Conservation (phyloP, 1,140 invertebrate genomes). For the Bombus superbus region DNA sequence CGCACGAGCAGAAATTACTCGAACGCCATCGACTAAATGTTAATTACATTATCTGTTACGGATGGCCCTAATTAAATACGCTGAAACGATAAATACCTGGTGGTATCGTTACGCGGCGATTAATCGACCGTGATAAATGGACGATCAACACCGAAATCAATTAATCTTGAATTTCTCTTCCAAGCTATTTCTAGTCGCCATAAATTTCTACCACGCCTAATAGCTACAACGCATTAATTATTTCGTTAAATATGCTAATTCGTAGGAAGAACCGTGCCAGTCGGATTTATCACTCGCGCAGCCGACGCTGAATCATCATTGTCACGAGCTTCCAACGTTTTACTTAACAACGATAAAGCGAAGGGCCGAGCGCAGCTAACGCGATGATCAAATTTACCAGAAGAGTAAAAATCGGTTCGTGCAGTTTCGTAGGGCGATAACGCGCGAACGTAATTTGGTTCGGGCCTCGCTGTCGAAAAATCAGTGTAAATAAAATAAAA, state of each 20-base stretch:
- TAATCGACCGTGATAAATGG: slow-evolving; percentile 2
- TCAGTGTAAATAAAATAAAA: no score
- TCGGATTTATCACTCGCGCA: no score
- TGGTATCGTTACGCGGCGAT: not conserved
- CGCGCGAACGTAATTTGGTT: no score
- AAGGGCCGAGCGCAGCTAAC: no score
- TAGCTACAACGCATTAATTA: not conserved
- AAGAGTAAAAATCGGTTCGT: no score
- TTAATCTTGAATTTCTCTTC: not conserved
- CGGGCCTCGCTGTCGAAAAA: no score
- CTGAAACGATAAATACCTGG: not conserved
- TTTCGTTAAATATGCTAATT: not conserved
- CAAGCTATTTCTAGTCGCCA: not conserved
- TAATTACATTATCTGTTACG: not conserved
- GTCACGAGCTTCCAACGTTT: no score
- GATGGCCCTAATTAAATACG: not conserved
- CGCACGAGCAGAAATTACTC: not conserved
- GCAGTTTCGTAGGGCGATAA: no score
- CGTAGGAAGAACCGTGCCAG: not conserved
- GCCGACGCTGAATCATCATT: no score
- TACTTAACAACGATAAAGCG: no score
- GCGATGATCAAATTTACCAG: no score
- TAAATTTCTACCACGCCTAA: not conserved
- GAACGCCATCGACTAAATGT: not conserved
- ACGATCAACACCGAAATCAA: not conserved